A percentile compares a stretch with the other conserved stretches of the same genome.
Evolutionary conservation across 2,113 vertebrate species (phyloP).

Genomic region (Sminthopsis crassicaudata): DNA sequence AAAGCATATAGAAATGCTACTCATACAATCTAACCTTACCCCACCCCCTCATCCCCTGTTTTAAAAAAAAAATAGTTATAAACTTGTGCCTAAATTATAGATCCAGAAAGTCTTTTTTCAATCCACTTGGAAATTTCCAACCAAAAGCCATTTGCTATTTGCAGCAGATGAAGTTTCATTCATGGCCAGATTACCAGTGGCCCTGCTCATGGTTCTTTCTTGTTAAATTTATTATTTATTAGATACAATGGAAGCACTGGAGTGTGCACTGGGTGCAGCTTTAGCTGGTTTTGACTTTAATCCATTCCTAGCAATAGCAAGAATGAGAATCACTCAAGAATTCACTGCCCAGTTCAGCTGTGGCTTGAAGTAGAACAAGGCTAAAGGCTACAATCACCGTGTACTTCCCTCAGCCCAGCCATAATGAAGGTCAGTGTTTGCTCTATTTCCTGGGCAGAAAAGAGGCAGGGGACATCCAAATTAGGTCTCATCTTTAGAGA

Average conservation of each 20-base stretch:
- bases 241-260: not conserved
- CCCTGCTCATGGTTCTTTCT: not conserved
- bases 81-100: fast-evolving
- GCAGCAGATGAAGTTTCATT: not conserved
- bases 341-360: not conserved
- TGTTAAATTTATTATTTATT: slow-evolving; percentile 44
- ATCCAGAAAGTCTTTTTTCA: not conserved
- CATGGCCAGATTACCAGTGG: not conserved
- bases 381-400: not conserved
- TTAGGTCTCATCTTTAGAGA: not conserved
- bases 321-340: not conserved
- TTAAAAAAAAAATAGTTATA: not conserved
- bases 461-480: not conserved
- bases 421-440: not conserved
- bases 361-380: not conserved
- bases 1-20: not conserved
- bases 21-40: not conserved
- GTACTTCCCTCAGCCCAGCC: not conserved
- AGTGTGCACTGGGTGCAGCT: not conserved
- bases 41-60: not conserved
- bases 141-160: not conserved
- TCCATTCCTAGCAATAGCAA: not conserved
- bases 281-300: not conserved
- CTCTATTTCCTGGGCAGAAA: not conserved
- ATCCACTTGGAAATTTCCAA: not conserved